phyloP scores from a whole-genome alignment of 92 coral and sea anemone genomes.

The Zoanthus solanderi region DNA sequence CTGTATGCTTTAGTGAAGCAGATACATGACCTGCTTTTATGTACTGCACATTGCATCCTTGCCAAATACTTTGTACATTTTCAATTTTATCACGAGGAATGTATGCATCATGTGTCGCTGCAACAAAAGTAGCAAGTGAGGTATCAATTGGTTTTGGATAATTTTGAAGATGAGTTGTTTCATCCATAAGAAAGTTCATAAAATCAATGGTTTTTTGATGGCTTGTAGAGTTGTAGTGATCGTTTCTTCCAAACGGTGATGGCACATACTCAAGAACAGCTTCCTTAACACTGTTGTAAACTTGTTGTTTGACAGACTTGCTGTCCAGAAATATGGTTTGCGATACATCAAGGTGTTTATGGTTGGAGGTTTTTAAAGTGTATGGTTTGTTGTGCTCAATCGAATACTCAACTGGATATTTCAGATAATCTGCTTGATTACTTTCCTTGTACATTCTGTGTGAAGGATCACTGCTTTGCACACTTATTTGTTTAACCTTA shows the following conservation, averaged over 20 bases:
- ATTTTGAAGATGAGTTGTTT: constrained; percentile 88
- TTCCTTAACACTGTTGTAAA: constrained; percentile 64
- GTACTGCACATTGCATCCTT: constrained; percentile 81
- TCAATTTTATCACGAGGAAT: constrained; percentile 84
- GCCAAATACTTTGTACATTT: constrained; percentile 80
- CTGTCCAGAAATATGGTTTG: constrained; percentile 76
- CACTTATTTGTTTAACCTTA: constrained; percentile 37
- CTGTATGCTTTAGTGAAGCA: constrained; percentile 73
- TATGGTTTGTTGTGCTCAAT: constrained; percentile 19
- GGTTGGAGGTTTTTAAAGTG: constrained; percentile 5
- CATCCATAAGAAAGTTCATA: constrained; percentile 90
- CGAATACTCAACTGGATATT: constrained; percentile 9
- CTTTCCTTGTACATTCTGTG: not conserved
- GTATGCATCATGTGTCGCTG: constrained; percentile 90
- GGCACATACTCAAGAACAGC: constrained; percentile 73
- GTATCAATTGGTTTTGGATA: constrained; percentile 84
- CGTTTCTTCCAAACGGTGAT: constrained; percentile 52
- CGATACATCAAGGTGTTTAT: constrained; percentile 31
- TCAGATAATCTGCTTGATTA: not conserved
- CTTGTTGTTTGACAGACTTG: constrained; percentile 63
- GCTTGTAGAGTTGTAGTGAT: not conserved
- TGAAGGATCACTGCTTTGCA: not conserved
- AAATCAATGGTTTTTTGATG: constrained; percentile 71
- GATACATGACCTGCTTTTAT: constrained; percentile 83
- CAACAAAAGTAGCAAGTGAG: constrained; percentile 81